Evolutionary conservation across 2,797 vertebrate species (phyloP), one percentile per base, ranked within the genome.

Genomic region (Neosilurus mollespiculum): DNA sequence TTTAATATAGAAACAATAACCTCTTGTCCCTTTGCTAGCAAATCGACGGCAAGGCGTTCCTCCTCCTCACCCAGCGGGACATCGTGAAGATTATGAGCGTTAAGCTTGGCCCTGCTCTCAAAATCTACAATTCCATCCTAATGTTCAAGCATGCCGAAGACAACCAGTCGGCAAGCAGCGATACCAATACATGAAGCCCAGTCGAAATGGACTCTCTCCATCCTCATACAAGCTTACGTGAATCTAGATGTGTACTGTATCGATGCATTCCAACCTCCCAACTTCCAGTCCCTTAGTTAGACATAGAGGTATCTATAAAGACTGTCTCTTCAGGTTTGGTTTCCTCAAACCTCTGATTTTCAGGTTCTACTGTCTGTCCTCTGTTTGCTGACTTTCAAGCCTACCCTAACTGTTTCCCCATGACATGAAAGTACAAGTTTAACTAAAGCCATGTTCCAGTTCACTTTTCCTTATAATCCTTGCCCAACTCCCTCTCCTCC

Each of bases 101-200:
- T 91, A 97, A 98, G 89, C 94, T 98, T 71, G 97, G 96, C 9
- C 97, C 97, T 1, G 97, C 96, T 9, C 93, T 98, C 84, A 99
- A 97, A 93, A 97, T 98, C 85, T 97, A 96, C 91, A 97, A 96
- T n/a, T 96, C 96, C 85, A 97, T 97, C 88, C 94, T 97, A 83
- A 97, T 97, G 96, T 96, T 97, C 90, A 96, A 95, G 89, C 92
- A 93, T 7, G 94, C 94, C 4, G 93, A 94, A 81, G 94, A 95
- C 18, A 90, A 64, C 88, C 86, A 84, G 61, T 84, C 88, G 43
- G 75, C 81, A 73, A 76, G 83, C 87, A 87, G 81, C 62, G 81
- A 87, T 56, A 76, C 65, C 43, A 83, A 86, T 81, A 89, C 88
- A 82, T 91, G 88, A 91, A 85, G 34, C 81, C 71, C 76, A 84